These are phyloP conservation scores for Leptopterna dolabrata DNA, from an alignment of 2,888 invertebrate genomes.

Conservation along the genomic window DNA sequence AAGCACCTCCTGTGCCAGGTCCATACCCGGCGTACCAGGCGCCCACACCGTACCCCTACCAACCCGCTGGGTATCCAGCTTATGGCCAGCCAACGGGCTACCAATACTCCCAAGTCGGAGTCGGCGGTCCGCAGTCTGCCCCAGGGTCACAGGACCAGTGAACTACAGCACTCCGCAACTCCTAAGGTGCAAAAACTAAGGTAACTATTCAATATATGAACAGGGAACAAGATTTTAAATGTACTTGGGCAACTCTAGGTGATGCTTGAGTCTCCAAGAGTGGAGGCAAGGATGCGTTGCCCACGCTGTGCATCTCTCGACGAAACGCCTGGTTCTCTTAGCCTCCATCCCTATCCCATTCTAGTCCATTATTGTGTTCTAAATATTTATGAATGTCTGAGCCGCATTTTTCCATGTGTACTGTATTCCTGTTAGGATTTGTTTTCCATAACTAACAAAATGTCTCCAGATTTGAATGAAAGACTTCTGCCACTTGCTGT, in stretches of 20 bases:
- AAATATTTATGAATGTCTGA: neutral
- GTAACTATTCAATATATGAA: neutral
- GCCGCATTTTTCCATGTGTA: neutral
- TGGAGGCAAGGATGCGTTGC: neutral
- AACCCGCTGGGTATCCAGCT: slow-evolving; percentile 40
- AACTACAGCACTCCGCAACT: neutral
- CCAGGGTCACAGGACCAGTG: slow-evolving; percentile 43
- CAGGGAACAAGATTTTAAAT: neutral
- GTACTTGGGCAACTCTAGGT: neutral
- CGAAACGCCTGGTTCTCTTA: neutral
- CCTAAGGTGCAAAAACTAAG: neutral
- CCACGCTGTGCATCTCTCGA: neutral
- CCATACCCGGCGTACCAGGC: slow-evolving; percentile 38
- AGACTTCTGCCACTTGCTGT: neutral
- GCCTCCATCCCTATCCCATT: neutral
- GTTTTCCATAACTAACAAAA: neutral
- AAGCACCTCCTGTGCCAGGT: slow-evolving; percentile 22
- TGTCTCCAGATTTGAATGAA: neutral
- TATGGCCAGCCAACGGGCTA: slow-evolving; percentile 40
- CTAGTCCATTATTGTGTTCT: neutral
- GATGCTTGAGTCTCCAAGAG: neutral
- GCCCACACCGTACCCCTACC: slow-evolving; percentile 39
- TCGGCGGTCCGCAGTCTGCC: slow-evolving; percentile 16
- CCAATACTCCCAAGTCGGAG: slow-evolving; percentile 42
- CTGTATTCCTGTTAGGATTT: neutral